phyloP scores from a whole-genome alignment of 2,113 vertebrate genomes.

The Engraulis encrasicolus region DNA sequence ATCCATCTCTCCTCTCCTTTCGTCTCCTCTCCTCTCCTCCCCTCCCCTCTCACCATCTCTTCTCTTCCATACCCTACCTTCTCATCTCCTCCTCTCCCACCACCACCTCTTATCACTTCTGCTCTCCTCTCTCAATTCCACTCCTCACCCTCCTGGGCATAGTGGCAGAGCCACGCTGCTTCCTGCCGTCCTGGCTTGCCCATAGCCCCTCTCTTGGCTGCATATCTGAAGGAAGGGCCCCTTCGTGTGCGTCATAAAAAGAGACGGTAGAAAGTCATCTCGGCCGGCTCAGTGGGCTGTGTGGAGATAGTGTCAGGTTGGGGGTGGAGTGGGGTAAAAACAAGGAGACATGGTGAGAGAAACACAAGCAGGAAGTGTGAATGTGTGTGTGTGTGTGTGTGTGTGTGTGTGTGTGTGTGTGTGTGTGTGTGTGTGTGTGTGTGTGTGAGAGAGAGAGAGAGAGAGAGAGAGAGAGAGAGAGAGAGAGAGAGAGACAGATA shows the following conservation, averaged over 20 bases:
- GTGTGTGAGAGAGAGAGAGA: conserved; percentile 15
- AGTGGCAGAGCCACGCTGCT: neutral
- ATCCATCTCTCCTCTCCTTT: too few species aligned
- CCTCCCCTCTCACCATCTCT: too few species aligned
- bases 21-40: too few species aligned
- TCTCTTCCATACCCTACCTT: too few species aligned
- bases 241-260: conserved; percentile 47
- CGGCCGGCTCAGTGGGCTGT: conserved; percentile 43
- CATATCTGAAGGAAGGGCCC: conserved; percentile 23
- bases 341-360: neutral
- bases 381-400: neutral
- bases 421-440: too few species aligned
- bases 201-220: conserved; percentile 29
- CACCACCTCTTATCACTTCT: too few species aligned
- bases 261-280: conserved; percentile 65
- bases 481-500: neutral
- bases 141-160: neutral
- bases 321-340: neutral
- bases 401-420: too few species aligned
- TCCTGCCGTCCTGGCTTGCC: neutral
- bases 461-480: neutral
- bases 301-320: too few species aligned
- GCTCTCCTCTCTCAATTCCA: neutral
- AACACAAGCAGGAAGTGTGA: neutral
- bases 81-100: too few species aligned